These are phyloP conservation scores for Fragum sueziense DNA, from an alignment of 2,888 invertebrate genomes.

Conservation along the genomic window DNA sequence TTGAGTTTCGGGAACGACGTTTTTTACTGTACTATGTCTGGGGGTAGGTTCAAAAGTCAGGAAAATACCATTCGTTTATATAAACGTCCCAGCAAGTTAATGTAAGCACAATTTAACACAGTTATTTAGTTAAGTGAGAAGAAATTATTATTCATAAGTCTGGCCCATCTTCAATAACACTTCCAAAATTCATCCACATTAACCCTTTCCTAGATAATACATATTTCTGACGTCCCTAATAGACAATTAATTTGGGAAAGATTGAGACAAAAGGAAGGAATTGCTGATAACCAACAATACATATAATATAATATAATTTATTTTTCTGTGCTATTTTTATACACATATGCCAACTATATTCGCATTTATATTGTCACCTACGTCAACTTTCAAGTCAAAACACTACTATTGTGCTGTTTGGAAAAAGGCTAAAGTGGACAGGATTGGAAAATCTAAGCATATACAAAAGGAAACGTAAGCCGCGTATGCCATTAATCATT, in stretches of 20 bases:
- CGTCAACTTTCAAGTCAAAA: too few relatives aligned
- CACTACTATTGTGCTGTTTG: not conserved
- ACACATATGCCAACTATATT: too few relatives aligned
- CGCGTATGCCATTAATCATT: conserved; percentile 52
- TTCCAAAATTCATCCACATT: conserved; percentile 9
- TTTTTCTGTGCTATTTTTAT: too few relatives aligned
- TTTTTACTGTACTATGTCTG: too few relatives aligned
- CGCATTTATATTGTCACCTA: too few relatives aligned
- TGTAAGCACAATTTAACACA: not conserved
- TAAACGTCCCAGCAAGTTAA: not conserved
- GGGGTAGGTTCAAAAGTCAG: not conserved
- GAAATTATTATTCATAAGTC: conserved; percentile 24
- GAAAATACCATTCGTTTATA: not conserved
- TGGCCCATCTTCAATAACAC: conserved; percentile 7
- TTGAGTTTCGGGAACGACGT: too few relatives aligned
- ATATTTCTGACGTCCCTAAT: too few relatives aligned
- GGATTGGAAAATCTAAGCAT: conserved; percentile 12
- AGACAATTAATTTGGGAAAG: too few relatives aligned
- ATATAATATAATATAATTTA: too few relatives aligned
- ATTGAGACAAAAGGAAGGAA: too few relatives aligned
- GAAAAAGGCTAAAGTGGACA: conserved; percentile 9
- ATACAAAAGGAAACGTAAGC: conserved; percentile 23
- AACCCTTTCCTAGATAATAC: too few relatives aligned
- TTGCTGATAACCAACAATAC: too few relatives aligned
- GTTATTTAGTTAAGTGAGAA: conserved; percentile 7